Evolutionary conservation across 1,140 invertebrate genomes (phyloP), one percentile per base, ranked within the genome.

Genomic region (Ectropis grisescens): DNA sequence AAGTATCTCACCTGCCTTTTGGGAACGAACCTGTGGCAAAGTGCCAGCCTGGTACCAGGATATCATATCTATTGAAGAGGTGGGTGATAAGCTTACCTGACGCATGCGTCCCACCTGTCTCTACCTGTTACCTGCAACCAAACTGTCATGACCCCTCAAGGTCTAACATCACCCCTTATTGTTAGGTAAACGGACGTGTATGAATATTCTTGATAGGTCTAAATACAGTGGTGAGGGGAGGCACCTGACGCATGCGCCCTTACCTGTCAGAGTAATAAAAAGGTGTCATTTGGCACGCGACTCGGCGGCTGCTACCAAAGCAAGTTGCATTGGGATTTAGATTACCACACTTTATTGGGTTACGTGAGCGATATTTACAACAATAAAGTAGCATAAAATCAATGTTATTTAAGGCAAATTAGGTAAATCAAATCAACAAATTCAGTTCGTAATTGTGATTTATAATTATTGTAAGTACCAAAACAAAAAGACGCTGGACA

Each of bases 11-110:
- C 68, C 70, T 75, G 69, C 45, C 36, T 51, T 61, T 70, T 58
- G 67, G 65, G 56, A 80, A 60, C 67, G 43, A 81, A 81, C 80
- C 80, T 82, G 80, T 82, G 80, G 76, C 80, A 81, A 74, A 50
- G 68, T 82, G 80, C 80, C 80, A 82, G 76, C 67, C 72, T 60
- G 46, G 53, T 79, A 81, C 70, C 56, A 80, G 75, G 80, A 45
- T 38, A 43, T 16, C 62, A 81, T 41, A 49, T 47, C 30, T 24
- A 32, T 24, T 25, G 33, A 62, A 58, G 58, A 75, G 65, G 59
- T 64, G 34, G 28, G 9, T 34, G 6, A 9, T 7, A 26, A 13
- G 8, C 23, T 34, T 26, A 49, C 41, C 41, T 54, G 55, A 37
- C 47, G 37, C 37, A 51, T 42, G 36, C 37, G 66, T 64, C 54